These are phyloP conservation scores for Rotaria magnacalcarata DNA, from an alignment of 2,888 invertebrate species.

Conservation along the genomic window DNA sequence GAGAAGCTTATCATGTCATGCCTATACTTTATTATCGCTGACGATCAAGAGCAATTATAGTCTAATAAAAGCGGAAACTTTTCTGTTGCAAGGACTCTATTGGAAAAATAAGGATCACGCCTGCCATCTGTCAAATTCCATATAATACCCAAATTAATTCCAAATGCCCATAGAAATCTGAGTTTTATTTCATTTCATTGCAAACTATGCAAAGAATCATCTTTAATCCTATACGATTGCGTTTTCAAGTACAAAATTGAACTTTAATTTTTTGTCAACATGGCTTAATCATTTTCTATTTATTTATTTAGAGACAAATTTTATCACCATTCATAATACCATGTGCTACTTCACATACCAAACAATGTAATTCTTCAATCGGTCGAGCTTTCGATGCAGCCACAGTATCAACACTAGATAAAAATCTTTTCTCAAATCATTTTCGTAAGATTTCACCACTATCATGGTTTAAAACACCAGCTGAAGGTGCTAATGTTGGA, in stretches of 20 bases:
- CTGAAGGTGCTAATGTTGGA: not conserved
- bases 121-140: constrained; percentile 14
- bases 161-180: not conserved
- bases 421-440: not conserved
- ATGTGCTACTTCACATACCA: not conserved
- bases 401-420: not conserved
- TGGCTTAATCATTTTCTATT: not conserved
- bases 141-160: not conserved
- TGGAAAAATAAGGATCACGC: not conserved
- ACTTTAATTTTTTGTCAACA: not conserved
- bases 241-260: not conserved
- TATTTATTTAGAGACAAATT: not conserved
- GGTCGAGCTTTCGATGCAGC: not conserved
- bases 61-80: not conserved
- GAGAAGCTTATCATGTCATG: not conserved
- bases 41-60: not conserved
- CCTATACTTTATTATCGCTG: not conserved
- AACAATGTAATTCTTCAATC: not conserved
- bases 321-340: not conserved
- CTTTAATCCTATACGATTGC: not conserved
- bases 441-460: constrained; percentile 1
- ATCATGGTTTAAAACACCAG: not conserved
- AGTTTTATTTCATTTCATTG: not conserved
- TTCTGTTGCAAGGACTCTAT: not conserved
- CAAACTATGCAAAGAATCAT: not conserved